A percentile compares a stretch with the other conserved stretches of the same genome.
These are phyloP conservation scores for Pandion haliaetus DNA, from an alignment of 2,113 vertebrate genomes.

Conservation along the genomic window DNA sequence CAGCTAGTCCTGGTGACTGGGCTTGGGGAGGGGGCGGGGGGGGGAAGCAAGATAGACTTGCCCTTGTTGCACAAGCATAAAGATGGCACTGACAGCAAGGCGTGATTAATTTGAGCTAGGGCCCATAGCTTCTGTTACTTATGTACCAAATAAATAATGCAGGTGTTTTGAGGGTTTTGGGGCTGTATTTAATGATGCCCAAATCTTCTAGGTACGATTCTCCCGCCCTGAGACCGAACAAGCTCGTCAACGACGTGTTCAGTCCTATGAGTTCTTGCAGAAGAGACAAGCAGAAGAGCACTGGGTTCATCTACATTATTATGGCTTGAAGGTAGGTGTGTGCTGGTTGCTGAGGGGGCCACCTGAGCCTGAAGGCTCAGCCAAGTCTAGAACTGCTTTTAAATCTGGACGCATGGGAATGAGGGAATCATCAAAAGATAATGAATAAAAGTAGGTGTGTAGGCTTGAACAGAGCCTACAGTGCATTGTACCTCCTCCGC, in stretches of 20 bases:
- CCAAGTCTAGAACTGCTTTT: background rate
- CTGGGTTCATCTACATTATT: conserved; percentile 91
- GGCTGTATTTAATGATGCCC: background rate
- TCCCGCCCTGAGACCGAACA: conserved; percentile 93
- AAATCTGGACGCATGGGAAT: background rate
- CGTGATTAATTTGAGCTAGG: background rate
- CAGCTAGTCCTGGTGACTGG: background rate
- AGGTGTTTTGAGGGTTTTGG: background rate
- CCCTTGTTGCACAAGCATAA: background rate
- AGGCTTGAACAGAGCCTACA: background rate
- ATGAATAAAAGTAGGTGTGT: background rate
- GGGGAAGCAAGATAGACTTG: background rate
- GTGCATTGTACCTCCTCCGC: background rate
- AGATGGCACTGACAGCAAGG: background rate
- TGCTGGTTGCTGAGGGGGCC: background rate
- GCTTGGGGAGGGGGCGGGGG: background rate
- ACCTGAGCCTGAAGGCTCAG: background rate
- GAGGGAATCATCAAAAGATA: background rate
- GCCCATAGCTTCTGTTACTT: background rate
- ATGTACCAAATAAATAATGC: background rate
- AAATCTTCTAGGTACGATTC: conserved; percentile 85
- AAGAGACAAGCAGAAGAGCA: conserved; percentile 97
- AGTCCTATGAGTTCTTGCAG: conserved; percentile 96
- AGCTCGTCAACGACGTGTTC: conserved; percentile 90
- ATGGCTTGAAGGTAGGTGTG: conserved; percentile 80